phyloP scores from a whole-genome alignment of 2,888 invertebrate genomes.

The Clostera curtula region DNA sequence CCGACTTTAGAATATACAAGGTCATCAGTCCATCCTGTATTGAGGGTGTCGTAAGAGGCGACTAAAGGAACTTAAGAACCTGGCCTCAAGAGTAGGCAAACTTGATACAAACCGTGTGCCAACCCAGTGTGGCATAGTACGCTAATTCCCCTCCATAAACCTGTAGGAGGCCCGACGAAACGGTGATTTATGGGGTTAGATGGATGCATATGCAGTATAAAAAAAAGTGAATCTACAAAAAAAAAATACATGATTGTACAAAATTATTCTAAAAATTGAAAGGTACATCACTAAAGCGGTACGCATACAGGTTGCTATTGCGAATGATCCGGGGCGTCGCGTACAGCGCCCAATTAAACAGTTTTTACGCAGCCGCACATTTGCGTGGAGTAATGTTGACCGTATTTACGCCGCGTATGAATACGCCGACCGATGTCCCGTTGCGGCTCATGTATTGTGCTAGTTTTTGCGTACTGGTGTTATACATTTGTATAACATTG shows the following conservation, averaged over 20 bases:
- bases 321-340: constrained; percentile 55
- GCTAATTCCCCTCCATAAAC: too few relatives aligned
- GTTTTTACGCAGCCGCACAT: constrained; percentile 65
- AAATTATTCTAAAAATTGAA: constrained; percentile 17
- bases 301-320: constrained; percentile 48
- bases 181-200: too few relatives aligned
- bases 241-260: constrained; percentile 3
- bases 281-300: constrained; percentile 40
- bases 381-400: constrained; percentile 48
- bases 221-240: not conserved
- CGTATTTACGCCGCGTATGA: constrained; percentile 26
- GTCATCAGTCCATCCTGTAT: too few relatives aligned
- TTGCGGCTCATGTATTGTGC: not conserved
- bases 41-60: too few relatives aligned
- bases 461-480: not conserved
- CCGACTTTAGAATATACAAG: too few relatives aligned
- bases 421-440: constrained; percentile 13
- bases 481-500: too few relatives aligned
- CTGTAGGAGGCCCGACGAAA: too few relatives aligned
- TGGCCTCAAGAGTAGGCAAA: too few relatives aligned
- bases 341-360: constrained; percentile 59
- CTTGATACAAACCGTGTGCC: too few relatives aligned
- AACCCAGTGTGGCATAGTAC: too few relatives aligned
- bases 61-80: too few relatives aligned
- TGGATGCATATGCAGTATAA: not conserved